Evolutionary conservation across 2,888 invertebrate genomes (phyloP), one percentile per base, ranked within the genome.

Genomic region (Chesias legatella): DNA sequence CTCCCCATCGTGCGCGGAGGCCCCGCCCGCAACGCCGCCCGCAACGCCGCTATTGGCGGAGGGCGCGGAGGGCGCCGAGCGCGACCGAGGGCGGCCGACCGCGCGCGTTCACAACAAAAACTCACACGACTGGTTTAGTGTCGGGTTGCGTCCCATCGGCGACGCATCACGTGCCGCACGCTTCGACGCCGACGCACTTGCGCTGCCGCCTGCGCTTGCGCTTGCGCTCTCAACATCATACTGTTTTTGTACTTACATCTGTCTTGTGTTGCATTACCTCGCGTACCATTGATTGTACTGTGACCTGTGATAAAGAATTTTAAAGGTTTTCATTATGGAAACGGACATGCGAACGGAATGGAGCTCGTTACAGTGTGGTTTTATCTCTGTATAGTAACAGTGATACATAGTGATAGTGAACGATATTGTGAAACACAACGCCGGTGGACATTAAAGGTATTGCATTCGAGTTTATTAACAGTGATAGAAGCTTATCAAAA

Each of bases 121-220:
- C 80, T 83, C 77, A 73, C 72, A 79, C 79, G 79, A 84, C 83
- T 77, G 76, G 82, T 81, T 89, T 84, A 89, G 88, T 88, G 79
- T 88, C 85, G 88, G 88, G 88, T 86, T 75, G 88, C 85, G 86
- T 88, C 88, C 88, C 88, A 86, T 73, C 77, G 80, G 71, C 80
- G 84, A 73, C 77, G 84, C 83, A 82, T 80, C 88, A 79, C 78
- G 83, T 81, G 69, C 60, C 68, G 80, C 71, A 69, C 65, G 62
- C 58, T 57, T 33, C 40, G 31, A 62, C 61, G 56, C 56, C 52
- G 58, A 58, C 58, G 60, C 58, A 57, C 66, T 68, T 76, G 79
- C 82, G 82, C 80, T 71, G 73, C 83, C 86, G 84, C 86, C n/a
- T n/a, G 60, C 58, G 57, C 66, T 68, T 76, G 79, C 82, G 82